A percentile compares a stretch with the other conserved stretches of the same genome.
Conservation (phyloP, 2,797 vertebrate species). For the Gymnopithys bicolor region DNA sequence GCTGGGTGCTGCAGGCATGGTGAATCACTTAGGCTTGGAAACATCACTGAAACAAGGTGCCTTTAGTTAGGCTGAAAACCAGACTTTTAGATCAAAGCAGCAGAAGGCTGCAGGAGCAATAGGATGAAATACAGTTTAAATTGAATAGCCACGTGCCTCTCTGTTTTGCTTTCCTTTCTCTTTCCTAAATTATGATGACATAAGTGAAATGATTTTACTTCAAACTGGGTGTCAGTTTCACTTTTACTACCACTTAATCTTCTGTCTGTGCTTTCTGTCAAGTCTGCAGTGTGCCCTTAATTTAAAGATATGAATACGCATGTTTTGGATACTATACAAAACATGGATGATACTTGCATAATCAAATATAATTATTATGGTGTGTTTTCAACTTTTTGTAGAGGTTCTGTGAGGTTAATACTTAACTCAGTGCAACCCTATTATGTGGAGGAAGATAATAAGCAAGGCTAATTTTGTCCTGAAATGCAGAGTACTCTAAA, state of each 20-base stretch:
- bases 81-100: background rate
- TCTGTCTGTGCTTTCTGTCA: background rate
- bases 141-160: background rate
- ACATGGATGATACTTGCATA: background rate
- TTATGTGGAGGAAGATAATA: background rate
- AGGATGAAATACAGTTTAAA: background rate
- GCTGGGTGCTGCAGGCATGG: rapidly evolving
- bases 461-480: background rate
- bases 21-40: background rate
- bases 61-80: background rate
- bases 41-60: background rate
- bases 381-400: background rate
- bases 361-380: background rate
- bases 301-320: background rate
- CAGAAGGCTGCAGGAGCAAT: background rate
- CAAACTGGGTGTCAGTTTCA: background rate
- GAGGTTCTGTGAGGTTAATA: background rate
- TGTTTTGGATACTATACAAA: background rate
- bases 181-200: background rate
- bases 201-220: background rate
- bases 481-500: background rate
- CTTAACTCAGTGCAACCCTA: background rate
- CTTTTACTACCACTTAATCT: background rate
- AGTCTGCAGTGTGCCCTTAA: background rate
- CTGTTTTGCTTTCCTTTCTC: background rate